Evolutionary conservation across 2,888 invertebrate genomes (phyloP).

Genomic region (Maniola hyperantus): DNA sequence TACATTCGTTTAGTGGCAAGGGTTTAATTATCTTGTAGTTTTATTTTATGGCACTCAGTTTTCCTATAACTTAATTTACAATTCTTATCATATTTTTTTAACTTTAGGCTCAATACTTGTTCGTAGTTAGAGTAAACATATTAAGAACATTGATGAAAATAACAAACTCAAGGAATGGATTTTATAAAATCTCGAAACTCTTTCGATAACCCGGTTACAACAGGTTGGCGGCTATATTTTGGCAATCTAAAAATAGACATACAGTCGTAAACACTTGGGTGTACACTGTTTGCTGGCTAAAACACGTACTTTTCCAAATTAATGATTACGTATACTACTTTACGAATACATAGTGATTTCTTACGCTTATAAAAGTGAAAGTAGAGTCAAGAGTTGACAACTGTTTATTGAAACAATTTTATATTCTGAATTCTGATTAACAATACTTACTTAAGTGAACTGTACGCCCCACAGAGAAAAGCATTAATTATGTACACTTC

Average conservation of each 20-base stretch:
- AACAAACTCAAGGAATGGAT: not conserved
- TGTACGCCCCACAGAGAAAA: slow-evolving; percentile 16
- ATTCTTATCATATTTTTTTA: too few species aligned
- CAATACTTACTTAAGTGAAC: slow-evolving; percentile 29
- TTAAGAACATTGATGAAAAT: not conserved
- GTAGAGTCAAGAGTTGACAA: slow-evolving; percentile 44
- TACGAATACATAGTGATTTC: slow-evolving; percentile 36
- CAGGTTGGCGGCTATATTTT: slow-evolving; percentile 39
- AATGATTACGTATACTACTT: slow-evolving; percentile 41
- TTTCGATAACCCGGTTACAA: slow-evolving; percentile 35
- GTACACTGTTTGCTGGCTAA: slow-evolving; percentile 25
- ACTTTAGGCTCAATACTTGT: too few species aligned
- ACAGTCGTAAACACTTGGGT: slow-evolving; percentile 27
- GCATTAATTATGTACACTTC: slow-evolving; percentile 20
- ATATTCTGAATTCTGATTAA: slow-evolving; percentile 4
- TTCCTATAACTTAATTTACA: too few species aligned
- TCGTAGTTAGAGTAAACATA: not conserved
- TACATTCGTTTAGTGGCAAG: too few species aligned
- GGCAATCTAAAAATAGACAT: slow-evolving; percentile 41
- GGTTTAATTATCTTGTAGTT: too few species aligned
- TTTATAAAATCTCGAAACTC: not conserved
- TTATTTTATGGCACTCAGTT: too few species aligned
- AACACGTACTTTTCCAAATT: slow-evolving; percentile 23
- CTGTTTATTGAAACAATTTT: slow-evolving; percentile 31
- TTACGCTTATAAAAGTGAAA: slow-evolving; percentile 45